phyloP scores from a whole-genome alignment of 1,140 invertebrate species.

The Drosophila kanapiae region DNA sequence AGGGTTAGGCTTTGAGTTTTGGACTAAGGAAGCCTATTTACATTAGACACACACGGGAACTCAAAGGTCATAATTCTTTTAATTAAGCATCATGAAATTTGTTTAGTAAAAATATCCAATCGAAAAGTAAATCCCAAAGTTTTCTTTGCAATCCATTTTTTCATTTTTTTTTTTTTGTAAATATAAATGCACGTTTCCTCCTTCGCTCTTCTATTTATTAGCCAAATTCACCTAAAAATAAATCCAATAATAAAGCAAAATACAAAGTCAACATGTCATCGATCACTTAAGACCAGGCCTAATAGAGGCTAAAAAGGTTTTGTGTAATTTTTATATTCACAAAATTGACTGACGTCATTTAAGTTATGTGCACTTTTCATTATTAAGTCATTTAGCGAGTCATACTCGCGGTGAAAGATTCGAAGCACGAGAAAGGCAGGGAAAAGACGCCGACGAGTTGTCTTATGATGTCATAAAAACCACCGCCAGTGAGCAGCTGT shows the following conservation, averaged over 20 bases:
- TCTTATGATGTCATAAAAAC: conserved; percentile 11
- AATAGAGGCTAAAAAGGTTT: conserved; percentile 19
- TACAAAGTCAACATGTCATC: conserved; percentile 7
- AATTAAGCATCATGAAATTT: too few species aligned
- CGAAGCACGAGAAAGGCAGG: neutral
- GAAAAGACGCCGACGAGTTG: neutral
- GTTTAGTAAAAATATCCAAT: too few species aligned
- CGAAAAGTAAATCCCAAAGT: too few species aligned
- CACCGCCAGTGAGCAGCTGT: too few species aligned
- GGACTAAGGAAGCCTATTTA: too few species aligned
- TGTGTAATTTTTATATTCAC: conserved; percentile 57
- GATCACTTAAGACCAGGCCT: neutral
- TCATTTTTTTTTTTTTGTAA: too few species aligned
- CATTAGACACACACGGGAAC: too few species aligned
- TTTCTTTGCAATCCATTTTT: too few species aligned
- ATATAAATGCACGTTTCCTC: too few species aligned
- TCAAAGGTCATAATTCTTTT: too few species aligned
- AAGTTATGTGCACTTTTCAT: conserved; percentile 24
- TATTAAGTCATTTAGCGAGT: conserved; percentile 25
- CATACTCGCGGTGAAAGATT: neutral
- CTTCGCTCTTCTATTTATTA: too few species aligned
- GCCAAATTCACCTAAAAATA: neutral
- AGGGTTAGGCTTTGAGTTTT: too few species aligned
- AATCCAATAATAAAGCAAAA: conserved; percentile 12
- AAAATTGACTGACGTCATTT: conserved; percentile 53